Percentiles rank a stretch among this genome's conserved stretches.
phyloP scores from a whole-genome alignment of 2,113 vertebrate species.

The Caracal caracal region DNA sequence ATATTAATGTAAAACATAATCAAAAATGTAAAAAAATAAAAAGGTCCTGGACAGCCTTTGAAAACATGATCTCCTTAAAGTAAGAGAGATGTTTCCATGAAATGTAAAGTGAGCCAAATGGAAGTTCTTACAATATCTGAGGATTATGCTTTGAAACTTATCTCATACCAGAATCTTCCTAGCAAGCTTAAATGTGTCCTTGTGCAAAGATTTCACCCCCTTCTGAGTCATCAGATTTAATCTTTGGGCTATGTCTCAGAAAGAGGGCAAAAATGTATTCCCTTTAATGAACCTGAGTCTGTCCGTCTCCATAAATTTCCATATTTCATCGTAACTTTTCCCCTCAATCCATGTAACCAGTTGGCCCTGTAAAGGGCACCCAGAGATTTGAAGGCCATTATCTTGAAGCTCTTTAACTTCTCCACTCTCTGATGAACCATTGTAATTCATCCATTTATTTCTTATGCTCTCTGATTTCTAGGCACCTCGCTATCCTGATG shows the following conservation, averaged over 20 bases:
- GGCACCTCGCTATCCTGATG: background rate
- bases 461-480: background rate
- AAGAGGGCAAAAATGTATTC: background rate
- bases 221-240: background rate
- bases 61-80: background rate
- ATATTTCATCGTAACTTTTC: background rate
- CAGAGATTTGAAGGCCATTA: background rate
- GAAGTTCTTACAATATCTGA: background rate
- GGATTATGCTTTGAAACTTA: background rate
- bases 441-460: background rate
- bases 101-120: background rate
- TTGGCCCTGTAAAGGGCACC: background rate
- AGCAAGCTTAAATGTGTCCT: background rate
- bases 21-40: background rate
- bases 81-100: background rate
- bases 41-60: background rate
- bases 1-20: background rate
- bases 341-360: background rate
- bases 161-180: background rate
- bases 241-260: background rate
- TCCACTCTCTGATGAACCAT: background rate
- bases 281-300: background rate
- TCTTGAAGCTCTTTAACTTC: background rate
- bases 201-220: background rate
- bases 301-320: background rate